phyloP scores from a whole-genome alignment of 2,888 invertebrate species.

The Muscina levida region DNA sequence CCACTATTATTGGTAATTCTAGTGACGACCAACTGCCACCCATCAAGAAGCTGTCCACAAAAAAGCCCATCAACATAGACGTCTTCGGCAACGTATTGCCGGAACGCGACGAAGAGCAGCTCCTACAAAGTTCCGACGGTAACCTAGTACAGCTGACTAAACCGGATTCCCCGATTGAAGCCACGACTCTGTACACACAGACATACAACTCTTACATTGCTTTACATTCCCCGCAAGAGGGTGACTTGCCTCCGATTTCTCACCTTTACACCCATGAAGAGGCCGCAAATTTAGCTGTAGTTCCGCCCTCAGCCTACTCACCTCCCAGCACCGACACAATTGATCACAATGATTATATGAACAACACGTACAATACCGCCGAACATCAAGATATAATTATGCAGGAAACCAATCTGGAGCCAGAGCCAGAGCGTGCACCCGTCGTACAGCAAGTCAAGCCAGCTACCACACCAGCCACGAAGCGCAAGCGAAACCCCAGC shows the following conservation, averaged over 20 bases:
- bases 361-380: constrained; percentile 49
- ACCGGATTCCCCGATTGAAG: constrained; percentile 82
- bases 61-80: constrained; percentile 53
- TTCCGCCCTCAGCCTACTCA: constrained; percentile 70
- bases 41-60: constrained; percentile 27
- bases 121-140: constrained; percentile 73
- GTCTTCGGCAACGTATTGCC: constrained; percentile 76
- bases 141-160: constrained; percentile 78
- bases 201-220: constrained; percentile 71
- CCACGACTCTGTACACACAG: constrained; percentile 32
- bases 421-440: too few relatives aligned
- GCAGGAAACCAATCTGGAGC: background rate
- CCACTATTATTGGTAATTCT: constrained; percentile 92
- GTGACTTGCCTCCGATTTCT: constrained; percentile 75
- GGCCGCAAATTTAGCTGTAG: background rate
- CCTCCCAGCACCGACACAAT: constrained; percentile 78
- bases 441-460: constrained; percentile 29
- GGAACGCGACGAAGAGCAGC: constrained; percentile 64
- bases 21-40: constrained; percentile 17
- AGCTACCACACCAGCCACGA: constrained; percentile 20
- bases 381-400: constrained; percentile 7
- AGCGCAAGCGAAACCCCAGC: constrained; percentile 69
- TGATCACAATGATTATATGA: constrained; percentile 71
- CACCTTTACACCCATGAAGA: constrained; percentile 55
- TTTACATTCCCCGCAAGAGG: constrained; percentile 76